These are phyloP conservation scores for Tringa solitaria DNA, from an alignment of 2,113 vertebrate genomes.

Conservation along the genomic window DNA sequence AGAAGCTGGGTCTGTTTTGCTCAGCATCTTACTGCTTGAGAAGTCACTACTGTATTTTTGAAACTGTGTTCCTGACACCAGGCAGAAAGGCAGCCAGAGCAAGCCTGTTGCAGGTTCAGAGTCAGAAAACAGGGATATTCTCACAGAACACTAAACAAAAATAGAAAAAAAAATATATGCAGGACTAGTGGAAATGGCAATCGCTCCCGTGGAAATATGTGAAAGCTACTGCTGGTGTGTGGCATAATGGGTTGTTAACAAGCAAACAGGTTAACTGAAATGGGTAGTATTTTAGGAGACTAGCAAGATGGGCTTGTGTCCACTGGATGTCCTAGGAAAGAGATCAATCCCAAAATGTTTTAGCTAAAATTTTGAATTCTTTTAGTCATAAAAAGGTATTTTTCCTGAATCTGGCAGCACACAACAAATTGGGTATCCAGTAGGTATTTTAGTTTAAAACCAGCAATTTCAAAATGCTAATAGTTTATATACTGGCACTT, in stretches of 20 bases:
- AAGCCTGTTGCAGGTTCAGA: neutral
- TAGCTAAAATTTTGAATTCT: neutral
- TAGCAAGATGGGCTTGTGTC: neutral
- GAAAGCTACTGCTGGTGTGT: neutral
- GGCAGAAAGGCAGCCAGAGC: neutral
- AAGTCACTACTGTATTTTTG: accelerated
- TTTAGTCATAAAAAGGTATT: neutral
- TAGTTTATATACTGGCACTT: neutral
- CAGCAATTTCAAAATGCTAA: neutral
- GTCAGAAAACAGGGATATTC: neutral
- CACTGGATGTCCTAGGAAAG: neutral
- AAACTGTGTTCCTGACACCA: neutral
- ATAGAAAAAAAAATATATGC: neutral
- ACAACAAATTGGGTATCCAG: neutral
- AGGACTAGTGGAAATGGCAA: neutral
- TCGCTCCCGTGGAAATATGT: neutral
- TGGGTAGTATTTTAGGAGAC: neutral
- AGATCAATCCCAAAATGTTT: neutral
- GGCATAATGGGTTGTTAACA: neutral
- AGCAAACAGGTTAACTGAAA: neutral
- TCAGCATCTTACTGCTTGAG: neutral
- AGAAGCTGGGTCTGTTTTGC: neutral
- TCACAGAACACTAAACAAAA: neutral
- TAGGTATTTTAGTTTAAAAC: neutral
- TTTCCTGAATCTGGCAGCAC: neutral